Percentiles rank a stretch among this genome's conserved stretches.
Conservation (phyloP, 2,888 invertebrate species). For the Gerris lacustris region DNA sequence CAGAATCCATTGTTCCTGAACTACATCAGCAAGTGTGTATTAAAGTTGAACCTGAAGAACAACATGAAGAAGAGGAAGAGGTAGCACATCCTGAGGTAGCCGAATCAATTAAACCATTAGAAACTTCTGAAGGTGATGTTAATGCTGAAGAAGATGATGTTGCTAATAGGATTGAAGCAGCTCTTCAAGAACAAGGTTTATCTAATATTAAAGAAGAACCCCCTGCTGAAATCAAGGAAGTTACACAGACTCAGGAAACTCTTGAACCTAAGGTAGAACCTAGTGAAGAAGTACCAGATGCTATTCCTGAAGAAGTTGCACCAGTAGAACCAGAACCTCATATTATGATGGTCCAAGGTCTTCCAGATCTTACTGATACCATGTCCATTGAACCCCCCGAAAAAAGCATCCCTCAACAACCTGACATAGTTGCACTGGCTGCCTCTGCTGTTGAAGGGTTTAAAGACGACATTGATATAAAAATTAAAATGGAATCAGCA, state of each 20-base stretch:
- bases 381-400: conserved; percentile 16
- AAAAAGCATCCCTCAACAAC: conserved; percentile 23
- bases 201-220: conserved; percentile 21
- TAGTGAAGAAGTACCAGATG: conserved; percentile 24
- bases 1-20: conserved; percentile 15
- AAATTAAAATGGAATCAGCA: background rate
- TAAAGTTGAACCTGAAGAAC: conserved; percentile 13
- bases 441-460: background rate
- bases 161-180: conserved; percentile 17
- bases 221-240: conserved; percentile 21
- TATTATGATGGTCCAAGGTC: conserved; percentile 10
- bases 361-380: conserved; percentile 18
- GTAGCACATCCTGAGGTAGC: conserved; percentile 18
- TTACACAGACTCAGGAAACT: conserved; percentile 16
- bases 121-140: conserved; percentile 18
- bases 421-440: conserved; percentile 14
- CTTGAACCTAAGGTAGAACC: conserved; percentile 23
- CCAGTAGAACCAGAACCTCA: conserved; percentile 21
- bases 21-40: conserved; percentile 18
- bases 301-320: conserved; percentile 23
- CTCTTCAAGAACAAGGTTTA: conserved; percentile 25
- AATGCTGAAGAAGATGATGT: conserved; percentile 11
- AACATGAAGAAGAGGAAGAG: conserved; percentile 12
- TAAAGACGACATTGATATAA: background rate
- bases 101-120: conserved; percentile 20